These are phyloP conservation scores for Hypotaenidia okinawae DNA, from an alignment of 2,797 vertebrate genomes.

Conservation along the genomic window DNA sequence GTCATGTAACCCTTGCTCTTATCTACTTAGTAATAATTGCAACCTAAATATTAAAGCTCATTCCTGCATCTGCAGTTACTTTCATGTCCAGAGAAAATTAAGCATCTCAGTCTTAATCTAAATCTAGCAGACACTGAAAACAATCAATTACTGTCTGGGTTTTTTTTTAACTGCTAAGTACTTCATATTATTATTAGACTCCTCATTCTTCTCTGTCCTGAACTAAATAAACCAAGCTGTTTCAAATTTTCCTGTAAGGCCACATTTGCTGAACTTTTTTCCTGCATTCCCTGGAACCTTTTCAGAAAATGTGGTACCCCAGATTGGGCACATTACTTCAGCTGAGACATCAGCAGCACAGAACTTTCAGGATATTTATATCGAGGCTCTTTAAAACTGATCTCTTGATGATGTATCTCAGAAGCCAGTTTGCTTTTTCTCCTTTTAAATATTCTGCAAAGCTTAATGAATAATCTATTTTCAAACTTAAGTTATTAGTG, in stretches of 20 bases:
- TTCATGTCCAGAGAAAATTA: conserved; percentile 39
- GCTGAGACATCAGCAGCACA: not conserved
- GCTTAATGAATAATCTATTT: not conserved
- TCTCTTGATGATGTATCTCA: not conserved
- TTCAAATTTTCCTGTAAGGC: not conserved
- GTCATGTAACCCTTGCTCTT: conserved; percentile 41
- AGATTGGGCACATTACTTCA: not conserved
- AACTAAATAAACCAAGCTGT: conserved; percentile 8
- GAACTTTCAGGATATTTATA: not conserved
- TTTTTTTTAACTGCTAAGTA: not conserved
- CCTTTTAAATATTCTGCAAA: not conserved
- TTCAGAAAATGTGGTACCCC: not conserved
- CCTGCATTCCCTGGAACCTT: not conserved
- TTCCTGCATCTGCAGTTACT: conserved; percentile 41
- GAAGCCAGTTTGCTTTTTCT: not conserved
- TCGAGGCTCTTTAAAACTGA: not conserved
- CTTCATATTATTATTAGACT: not conserved
- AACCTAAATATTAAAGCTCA: conserved; percentile 39
- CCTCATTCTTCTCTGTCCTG: not conserved
- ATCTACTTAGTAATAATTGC: conserved; percentile 47
- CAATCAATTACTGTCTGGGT: conserved; percentile 1
- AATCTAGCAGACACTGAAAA: conserved; percentile 32
- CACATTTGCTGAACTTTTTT: not conserved
- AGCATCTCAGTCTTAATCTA: conserved; percentile 44
- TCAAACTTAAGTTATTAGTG: not conserved